Evolutionary conservation across 2,888 invertebrate species (phyloP), one percentile per base, ranked within the genome.

Genomic region (Dorcus hopei): DNA sequence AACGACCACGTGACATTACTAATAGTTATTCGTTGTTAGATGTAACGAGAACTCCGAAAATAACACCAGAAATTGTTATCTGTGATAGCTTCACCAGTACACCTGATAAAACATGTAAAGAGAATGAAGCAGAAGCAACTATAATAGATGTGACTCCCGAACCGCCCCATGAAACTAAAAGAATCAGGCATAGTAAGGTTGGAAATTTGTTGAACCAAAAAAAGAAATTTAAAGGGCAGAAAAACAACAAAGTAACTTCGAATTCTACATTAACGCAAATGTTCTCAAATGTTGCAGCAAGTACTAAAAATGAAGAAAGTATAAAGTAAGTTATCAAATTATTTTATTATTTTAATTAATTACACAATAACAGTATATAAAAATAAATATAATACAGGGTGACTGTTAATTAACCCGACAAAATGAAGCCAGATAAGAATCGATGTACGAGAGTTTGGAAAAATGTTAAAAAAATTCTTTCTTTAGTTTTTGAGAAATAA

Each of bases 131-230:
- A 38, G 56, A 59, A 43, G 41, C 54, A 9, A 56, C 53, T 14
- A 39, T 59, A 38, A 56, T 59, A 23, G 52, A 59, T 9, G 52
- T 26, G 26, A 59, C 56, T 9, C 59, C 59, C 7, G 33, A 43
- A 14, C 14, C 19, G 7, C 23, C 14, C 7, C 23, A n/a, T 9
- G 38, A 43, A 42, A 42, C 26, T 33, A 19, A 26, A 11, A 33
- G 40, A 9, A 41, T 40, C 11, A 33, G 54, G 49, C 39, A 52
- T 11, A 3, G 7, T 39, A 45, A 50, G 48, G 11, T 33, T 38
- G 7, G 7, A 33, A 33, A 7, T 33, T 33, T 33, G 26, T 33
- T 33, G 26, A 33, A 33, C 7, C 26, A 33, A 7, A 33, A 33
- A 33, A 19, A 54, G 14, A 40, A 51, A 45, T 45, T 50, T 43